A percentile compares a stretch with the other conserved stretches of the same genome.
Conservation (phyloP, 2,113 vertebrate genomes). For the Lophius piscatorius region DNA sequence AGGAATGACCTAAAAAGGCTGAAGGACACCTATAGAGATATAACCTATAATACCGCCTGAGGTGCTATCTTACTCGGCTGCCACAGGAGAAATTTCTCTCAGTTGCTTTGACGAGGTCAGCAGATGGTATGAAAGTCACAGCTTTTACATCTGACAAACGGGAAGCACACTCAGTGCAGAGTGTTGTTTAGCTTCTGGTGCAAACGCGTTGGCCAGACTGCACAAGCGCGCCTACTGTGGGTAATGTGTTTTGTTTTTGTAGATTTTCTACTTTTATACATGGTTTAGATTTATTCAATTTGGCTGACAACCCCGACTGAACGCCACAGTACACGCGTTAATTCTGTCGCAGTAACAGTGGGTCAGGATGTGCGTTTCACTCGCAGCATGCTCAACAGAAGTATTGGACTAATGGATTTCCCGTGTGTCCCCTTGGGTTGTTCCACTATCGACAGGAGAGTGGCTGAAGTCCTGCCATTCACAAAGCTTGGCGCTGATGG, state of each 20-base stretch:
- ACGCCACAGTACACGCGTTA: slow-evolving; percentile 6
- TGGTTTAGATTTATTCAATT: slow-evolving; percentile 11
- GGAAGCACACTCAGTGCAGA: slow-evolving; percentile 36
- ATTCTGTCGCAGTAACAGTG: slow-evolving; percentile 41
- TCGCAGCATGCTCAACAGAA: slow-evolving; percentile 64
- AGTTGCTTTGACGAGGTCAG: slow-evolving; percentile 69
- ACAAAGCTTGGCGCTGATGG: slow-evolving; percentile 62
- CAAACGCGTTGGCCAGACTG: slow-evolving; percentile 28
- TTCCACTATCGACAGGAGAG: slow-evolving; percentile 63
- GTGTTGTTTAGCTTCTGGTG: slow-evolving; percentile 39
- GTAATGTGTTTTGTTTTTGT: too few relatives aligned
- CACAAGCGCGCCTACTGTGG: background rate
- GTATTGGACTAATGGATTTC: slow-evolving; percentile 70
- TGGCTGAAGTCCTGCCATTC: slow-evolving; percentile 69
- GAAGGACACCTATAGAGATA: slow-evolving; percentile 70
- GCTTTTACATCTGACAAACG: slow-evolving; percentile 55
- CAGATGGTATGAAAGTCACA: slow-evolving; percentile 77
- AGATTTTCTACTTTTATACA: too few relatives aligned
- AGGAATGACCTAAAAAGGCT: slow-evolving; percentile 67
- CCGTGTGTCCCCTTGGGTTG: slow-evolving; percentile 66
- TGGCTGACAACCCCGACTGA: background rate
- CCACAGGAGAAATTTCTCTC: slow-evolving; percentile 58
- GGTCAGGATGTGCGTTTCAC: slow-evolving; percentile 62
- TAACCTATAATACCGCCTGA: slow-evolving; percentile 59
- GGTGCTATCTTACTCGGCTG: slow-evolving; percentile 52